Evolutionary conservation across 2,797 vertebrate genomes (phyloP).

Genomic region (Enteromius trimaculatus): DNA sequence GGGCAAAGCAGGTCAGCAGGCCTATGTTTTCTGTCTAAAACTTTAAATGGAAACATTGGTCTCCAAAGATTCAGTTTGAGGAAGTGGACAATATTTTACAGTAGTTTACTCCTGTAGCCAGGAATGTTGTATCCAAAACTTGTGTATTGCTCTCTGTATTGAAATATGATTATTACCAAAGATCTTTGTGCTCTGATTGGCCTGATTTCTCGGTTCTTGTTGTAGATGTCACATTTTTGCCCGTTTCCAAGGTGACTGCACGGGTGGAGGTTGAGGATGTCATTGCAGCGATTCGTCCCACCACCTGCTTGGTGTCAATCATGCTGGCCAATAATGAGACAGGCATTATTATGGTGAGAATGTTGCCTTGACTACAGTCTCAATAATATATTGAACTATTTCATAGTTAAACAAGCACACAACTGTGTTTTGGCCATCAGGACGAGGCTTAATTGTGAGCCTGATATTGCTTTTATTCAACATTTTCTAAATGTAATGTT

Average conservation of each 20-base stretch:
- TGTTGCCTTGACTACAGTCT: not conserved
- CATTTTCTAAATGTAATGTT: not conserved
- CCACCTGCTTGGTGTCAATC: constrained; percentile 91
- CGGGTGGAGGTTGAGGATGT: constrained; percentile 85
- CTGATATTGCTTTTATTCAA: not conserved
- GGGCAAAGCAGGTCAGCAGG: constrained; percentile 73
- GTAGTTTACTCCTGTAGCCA: too few species aligned
- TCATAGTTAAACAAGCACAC: not conserved
- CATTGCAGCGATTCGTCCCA: constrained; percentile 81
- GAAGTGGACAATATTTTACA: not conserved
- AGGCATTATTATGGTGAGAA: constrained; percentile 90
- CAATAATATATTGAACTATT: not conserved
- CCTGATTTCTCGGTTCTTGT: constrained; percentile 49
- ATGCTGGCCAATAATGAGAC: constrained; percentile 99
- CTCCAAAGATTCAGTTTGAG: not conserved
- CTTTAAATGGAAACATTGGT: not conserved
- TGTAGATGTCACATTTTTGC: constrained; percentile 87
- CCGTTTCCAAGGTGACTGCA: constrained; percentile 83
- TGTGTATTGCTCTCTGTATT: not conserved
- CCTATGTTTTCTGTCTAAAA: not conserved
- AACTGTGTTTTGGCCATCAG: not conserved
- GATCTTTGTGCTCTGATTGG: not conserved
- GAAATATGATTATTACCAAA: not conserved
- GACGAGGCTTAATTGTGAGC: not conserved
- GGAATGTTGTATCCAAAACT: not conserved